Evolutionary conservation across 2,888 invertebrate genomes (phyloP).

Genomic region (Dascillus cervinus): DNA sequence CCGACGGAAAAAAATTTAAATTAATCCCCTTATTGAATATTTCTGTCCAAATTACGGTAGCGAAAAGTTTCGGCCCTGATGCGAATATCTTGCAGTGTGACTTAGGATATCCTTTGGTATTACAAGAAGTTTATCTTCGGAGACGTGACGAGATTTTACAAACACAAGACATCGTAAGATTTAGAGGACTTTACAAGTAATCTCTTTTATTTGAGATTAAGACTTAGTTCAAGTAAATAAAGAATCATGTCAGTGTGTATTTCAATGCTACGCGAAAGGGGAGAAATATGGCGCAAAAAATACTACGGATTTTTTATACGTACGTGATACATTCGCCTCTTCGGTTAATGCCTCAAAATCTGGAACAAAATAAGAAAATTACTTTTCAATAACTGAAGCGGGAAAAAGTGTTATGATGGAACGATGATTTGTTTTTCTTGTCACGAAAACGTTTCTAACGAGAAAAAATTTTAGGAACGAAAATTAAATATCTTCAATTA

Average conservation of each 20-base stretch:
- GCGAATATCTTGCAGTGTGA: conserved; percentile 14
- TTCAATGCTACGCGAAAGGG: conserved; percentile 6
- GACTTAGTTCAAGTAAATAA: conserved; percentile 25
- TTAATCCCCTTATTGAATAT: not conserved
- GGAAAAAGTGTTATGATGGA: too few species aligned
- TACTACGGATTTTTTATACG: conserved; percentile 15
- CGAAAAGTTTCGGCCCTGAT: conserved; percentile 10
- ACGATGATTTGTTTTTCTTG: too few species aligned
- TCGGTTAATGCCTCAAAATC: too few species aligned
- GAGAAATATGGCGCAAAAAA: too few species aligned
- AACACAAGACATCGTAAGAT: conserved; percentile 22
- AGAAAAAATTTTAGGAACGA: too few species aligned
- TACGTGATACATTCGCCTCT: conserved; percentile 22
- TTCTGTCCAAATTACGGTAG: too few species aligned
- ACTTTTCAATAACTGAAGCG: too few species aligned
- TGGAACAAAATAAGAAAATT: too few species aligned
- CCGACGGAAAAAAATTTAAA: not conserved
- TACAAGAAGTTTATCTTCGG: conserved; percentile 26
- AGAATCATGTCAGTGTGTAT: conserved; percentile 15
- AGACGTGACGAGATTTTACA: conserved; percentile 20
- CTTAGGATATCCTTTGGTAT: conserved; percentile 20
- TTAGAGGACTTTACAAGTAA: conserved; percentile 24
- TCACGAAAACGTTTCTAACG: too few species aligned
- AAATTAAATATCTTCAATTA: too few species aligned
- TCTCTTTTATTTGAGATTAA: conserved; percentile 27